phyloP scores from a whole-genome alignment of 2,797 vertebrate genomes.

The Xenops minutus region DNA sequence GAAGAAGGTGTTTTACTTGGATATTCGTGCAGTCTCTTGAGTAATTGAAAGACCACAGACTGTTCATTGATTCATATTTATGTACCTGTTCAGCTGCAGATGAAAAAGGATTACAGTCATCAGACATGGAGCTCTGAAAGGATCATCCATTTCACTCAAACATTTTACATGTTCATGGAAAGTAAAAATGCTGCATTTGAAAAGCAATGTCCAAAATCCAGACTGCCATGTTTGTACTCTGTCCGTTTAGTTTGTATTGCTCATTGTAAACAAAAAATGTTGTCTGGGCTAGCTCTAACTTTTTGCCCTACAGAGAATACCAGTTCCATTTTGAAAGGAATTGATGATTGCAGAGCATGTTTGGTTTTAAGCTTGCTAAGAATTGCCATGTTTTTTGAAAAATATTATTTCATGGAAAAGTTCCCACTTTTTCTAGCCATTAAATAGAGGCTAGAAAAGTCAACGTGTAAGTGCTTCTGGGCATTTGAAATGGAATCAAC shows the following conservation, averaged over 20 bases:
- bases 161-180: background rate
- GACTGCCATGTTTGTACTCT: background rate
- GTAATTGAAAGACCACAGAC: background rate
- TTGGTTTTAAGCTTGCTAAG: background rate
- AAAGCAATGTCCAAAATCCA: background rate
- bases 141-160: background rate
- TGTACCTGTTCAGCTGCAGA: background rate
- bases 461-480: background rate
- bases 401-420: background rate
- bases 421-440: background rate
- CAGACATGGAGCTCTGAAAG: background rate
- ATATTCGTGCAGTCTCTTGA: background rate
- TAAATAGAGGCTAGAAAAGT: background rate
- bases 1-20: slow-evolving; percentile 15
- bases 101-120: background rate
- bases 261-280: background rate
- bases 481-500: background rate
- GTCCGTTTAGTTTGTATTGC: background rate
- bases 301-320: background rate
- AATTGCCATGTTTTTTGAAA: background rate
- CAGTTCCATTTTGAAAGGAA: background rate
- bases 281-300: background rate
- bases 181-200: background rate
- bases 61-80: background rate
- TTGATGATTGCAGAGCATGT: background rate